These are phyloP conservation scores for Ascidia mentula DNA, from an alignment of 23 tunicate species.

Conservation along the genomic window DNA sequence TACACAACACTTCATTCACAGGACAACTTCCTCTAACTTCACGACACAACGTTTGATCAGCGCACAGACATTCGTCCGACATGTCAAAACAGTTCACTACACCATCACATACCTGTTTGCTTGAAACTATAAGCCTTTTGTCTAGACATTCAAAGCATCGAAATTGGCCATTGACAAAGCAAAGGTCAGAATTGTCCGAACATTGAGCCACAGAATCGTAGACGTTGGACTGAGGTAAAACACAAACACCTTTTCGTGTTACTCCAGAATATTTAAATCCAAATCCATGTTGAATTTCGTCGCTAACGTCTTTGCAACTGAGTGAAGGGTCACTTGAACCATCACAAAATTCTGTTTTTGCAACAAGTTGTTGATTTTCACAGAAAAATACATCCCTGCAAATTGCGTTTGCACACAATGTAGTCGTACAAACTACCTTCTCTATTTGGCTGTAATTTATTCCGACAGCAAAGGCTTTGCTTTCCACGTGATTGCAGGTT, in stretches of 20 bases:
- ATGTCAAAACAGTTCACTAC: conserved; percentile 5
- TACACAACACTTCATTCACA: not conserved
- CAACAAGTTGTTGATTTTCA: not conserved
- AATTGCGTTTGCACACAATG: not conserved
- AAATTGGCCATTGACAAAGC: conserved; percentile 9
- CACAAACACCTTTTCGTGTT: not conserved
- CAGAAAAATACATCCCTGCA: not conserved
- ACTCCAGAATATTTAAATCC: not conserved
- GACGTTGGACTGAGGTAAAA: conserved; percentile 1
- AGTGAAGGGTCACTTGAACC: not conserved
- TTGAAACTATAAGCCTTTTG: not conserved
- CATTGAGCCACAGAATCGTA: conserved; percentile 4
- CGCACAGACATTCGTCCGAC: conserved; percentile 15
- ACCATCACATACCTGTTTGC: conserved; percentile 10
- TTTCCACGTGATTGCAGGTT: not conserved
- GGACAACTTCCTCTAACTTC: not conserved
- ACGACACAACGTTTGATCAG: conserved; percentile 3
- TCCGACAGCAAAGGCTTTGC: not conserved
- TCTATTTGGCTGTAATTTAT: not conserved
- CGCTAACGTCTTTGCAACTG: not conserved
- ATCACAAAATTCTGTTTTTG: not conserved
- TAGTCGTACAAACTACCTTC: not conserved
- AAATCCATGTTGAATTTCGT: not conserved
- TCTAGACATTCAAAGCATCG: conserved; percentile 5
- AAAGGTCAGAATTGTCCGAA: conserved; percentile 5